phyloP scores from a whole-genome alignment of 2,113 vertebrate genomes.

The Lophotis ruficrista region DNA sequence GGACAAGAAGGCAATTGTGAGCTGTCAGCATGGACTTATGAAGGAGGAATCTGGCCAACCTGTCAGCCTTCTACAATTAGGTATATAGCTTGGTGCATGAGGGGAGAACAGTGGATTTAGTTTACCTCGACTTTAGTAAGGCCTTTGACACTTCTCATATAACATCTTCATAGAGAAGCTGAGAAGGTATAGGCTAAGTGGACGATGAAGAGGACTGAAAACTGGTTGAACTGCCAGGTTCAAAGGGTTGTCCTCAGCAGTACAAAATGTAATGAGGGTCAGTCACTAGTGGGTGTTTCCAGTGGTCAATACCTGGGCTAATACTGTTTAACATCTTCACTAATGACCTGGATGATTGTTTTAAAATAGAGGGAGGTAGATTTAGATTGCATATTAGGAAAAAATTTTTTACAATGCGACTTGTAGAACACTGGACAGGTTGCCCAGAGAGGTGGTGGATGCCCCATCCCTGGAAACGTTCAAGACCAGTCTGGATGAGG shows the following conservation, averaged over 20 bases:
- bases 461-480: too few species aligned
- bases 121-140: neutral
- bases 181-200: neutral
- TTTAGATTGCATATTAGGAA: too few species aligned
- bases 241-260: neutral
- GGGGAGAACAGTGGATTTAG: neutral
- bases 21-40: neutral
- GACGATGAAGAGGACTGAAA: neutral
- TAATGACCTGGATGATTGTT: neutral
- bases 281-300: neutral
- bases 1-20: neutral
- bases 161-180: neutral
- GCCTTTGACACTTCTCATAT: neutral
- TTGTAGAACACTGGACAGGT: too few species aligned
- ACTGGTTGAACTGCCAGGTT: neutral
- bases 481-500: too few species aligned
- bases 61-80: neutral
- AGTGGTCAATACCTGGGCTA: neutral
- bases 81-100: neutral
- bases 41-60: neutral
- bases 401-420: too few species aligned
- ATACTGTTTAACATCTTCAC: neutral
- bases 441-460: too few species aligned
- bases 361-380: too few species aligned
- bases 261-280: neutral